Base-by-base conservation (phyloP, 2,113 vertebrate species). In the Vicugna pacos region DNA sequence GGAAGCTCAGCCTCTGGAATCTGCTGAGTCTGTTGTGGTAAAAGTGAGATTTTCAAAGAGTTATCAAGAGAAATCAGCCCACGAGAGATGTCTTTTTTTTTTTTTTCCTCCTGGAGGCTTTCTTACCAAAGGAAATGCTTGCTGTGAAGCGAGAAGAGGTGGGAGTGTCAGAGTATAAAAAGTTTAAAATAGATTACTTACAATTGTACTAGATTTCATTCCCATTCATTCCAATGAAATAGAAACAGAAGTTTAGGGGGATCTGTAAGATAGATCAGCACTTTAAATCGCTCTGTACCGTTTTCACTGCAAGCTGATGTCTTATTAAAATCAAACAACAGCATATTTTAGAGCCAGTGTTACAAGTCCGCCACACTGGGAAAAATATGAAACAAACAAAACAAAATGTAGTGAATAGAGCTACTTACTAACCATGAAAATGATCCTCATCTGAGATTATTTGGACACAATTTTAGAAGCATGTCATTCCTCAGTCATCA, bases 371-470 rank as follows among this genome's bases (percentile, higher is more conserved):
- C 88, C 82, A 87, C 64, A 75, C 26, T 56, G 81, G 85, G 64
- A 92, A 97, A 91, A 75, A 95, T 81, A 91, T 93, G 82, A 95
- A 96, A 94, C 56, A 92, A 93, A 96, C n/a, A 93, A 93, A 96
- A 62, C 15, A 84, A 96, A 79, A 92, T 83, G 62, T 22, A 93
- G 69, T 89, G 52, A 96, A 93, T 58, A 84, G 28, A 93, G 62
- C 48, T 89, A 93, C 76, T 97, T 94, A 94, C 96, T 97, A 97
- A 89, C 89, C 80, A 93, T 96, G 84, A 95, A 97, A 97, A 96
- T 52, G 60, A 88, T 90, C 22, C 35, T 94, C 62, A 84, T 92
- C 85, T 89, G 75, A 56, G 76, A 93, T 95, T 97, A 93, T 91
- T 92, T 93, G 76, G 73, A 91, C 87, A 69, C 91, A 94, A 10